Evolutionary conservation across 1,140 invertebrate species (phyloP).

Genomic region (Orussus abietinus): DNA sequence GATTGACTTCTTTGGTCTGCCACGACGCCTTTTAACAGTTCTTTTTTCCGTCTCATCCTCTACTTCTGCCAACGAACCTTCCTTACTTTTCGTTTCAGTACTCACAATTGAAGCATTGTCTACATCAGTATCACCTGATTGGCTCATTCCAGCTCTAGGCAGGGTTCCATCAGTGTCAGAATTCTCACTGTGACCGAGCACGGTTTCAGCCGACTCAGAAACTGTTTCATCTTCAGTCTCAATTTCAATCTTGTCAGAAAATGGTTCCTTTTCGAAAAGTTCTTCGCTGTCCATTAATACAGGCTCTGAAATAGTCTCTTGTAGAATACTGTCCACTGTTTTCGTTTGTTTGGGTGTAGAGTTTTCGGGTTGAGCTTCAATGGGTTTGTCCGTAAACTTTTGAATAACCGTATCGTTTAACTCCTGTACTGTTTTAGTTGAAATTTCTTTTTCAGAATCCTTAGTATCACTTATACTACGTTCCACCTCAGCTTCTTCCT

Average conservation of each 20-base stretch:
- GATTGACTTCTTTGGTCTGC: not conserved
- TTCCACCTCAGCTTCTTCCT: slow-evolving; percentile 15
- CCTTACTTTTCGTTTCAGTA: not conserved
- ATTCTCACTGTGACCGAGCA: slow-evolving; percentile 28
- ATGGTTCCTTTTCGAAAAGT: not conserved
- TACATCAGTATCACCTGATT: not conserved
- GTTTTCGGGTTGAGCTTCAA: slow-evolving; percentile 6
- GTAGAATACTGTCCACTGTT: slow-evolving; percentile 6
- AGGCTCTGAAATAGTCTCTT: slow-evolving; percentile 1
- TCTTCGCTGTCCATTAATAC: slow-evolving; percentile 1
- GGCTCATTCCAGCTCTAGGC: slow-evolving; percentile 1
- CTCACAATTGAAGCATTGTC: not conserved
- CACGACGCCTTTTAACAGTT: slow-evolving; percentile 12
- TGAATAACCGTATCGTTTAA: not conserved
- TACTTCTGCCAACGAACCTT: not conserved
- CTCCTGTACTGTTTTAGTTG: too few relatives aligned
- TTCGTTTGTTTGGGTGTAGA: not conserved
- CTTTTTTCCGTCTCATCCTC: slow-evolving; percentile 4
- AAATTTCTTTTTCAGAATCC: not conserved
- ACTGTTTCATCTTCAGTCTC: slow-evolving; percentile 31
- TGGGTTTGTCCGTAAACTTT: not conserved
- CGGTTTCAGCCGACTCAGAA: slow-evolving; percentile 26
- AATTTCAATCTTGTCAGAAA: slow-evolving; percentile 8
- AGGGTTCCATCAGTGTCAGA: slow-evolving; percentile 22
- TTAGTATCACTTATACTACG: slow-evolving; percentile 5